Base-by-base conservation (phyloP, 2,113 vertebrate species). In the Corythornis vintsioides region DNA sequence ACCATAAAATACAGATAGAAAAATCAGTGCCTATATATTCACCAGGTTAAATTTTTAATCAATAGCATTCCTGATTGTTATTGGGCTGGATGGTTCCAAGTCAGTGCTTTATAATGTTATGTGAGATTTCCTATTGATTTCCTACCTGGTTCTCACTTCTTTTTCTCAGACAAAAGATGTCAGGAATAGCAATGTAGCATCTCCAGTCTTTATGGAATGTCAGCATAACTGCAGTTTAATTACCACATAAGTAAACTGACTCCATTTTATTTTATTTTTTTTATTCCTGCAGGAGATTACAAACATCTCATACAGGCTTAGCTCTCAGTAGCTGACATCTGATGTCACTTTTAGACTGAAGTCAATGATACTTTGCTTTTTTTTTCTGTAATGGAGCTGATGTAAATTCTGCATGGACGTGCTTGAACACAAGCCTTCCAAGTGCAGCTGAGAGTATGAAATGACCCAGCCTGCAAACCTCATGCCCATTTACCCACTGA, bases 51-150 rank as follows among this genome's bases (percentile, higher is more conserved):
- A 50, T 79, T 92, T 94, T 82, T 70, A 72, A 79, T 93, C 92
- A 66, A 76, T 95, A 92, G 26, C 10, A 66, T 76, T 89, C 19
- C 43, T 70, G 75, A 87, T 40, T 93, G 42, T 48, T 92, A 87
- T 59, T 5, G 24, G 61, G 73, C 48, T 74, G 69, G 76, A 77
- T 67, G 48, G 43, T 73, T 86, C 64, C 2, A 4, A 74, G 52
- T 25, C 59, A 12, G 10, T 90, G 74, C 59, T 86, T 88, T 63
- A 67, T 28, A 65, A 33, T 66, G 28, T 76, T 83, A 55, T 19
- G 28, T 0, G 0, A 75, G 35, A 71, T 38, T 38, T 69, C 20
- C 50, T 89, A 92, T 45, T 0, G 38, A 93, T 93, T 92, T 90
- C 33, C 77, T 84, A 80, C 2, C 77, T 61, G 74, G 42, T 69